A percentile compares a stretch with the other conserved stretches of the same genome.
Conservation (phyloP, 64 coral and sea anemone species). For the Stylophora pistillata region DNA sequence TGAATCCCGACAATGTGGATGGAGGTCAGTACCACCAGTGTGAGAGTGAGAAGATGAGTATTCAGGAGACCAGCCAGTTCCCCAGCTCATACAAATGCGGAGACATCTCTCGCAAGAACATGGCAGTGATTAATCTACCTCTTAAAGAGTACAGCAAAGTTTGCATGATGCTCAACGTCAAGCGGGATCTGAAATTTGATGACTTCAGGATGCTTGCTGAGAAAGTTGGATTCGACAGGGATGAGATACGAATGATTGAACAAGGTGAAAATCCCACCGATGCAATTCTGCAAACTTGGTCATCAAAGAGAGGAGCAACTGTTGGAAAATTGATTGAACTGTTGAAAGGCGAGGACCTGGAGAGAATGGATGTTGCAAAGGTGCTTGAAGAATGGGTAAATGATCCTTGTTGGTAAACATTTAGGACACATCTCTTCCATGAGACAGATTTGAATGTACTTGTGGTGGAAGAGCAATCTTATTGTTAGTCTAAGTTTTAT, state of each 20-base stretch:
- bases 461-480: too few relatives aligned
- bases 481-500: too few relatives aligned
- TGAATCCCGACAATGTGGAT: neutral
- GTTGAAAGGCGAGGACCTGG: conserved; percentile 5
- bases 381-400: neutral
- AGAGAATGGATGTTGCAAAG: neutral
- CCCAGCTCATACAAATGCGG: neutral
- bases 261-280: neutral
- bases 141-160: neutral
- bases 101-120: too few relatives aligned
- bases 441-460: too few relatives aligned
- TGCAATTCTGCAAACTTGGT: neutral
- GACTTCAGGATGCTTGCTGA: conserved; percentile 8
- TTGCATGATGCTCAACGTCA: neutral
- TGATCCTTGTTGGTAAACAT: neutral
- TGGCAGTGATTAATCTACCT: neutral
- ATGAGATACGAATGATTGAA: neutral
- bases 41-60: neutral
- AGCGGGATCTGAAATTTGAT: conserved; percentile 7
- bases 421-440: neutral
- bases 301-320: neutral
- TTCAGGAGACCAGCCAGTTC: conserved; percentile 1
- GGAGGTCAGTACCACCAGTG: neutral
- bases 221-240: neutral
- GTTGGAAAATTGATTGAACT: conserved; percentile 10